Conservation (phyloP, 2,113 vertebrate genomes). For the Indicator indicator region DNA sequence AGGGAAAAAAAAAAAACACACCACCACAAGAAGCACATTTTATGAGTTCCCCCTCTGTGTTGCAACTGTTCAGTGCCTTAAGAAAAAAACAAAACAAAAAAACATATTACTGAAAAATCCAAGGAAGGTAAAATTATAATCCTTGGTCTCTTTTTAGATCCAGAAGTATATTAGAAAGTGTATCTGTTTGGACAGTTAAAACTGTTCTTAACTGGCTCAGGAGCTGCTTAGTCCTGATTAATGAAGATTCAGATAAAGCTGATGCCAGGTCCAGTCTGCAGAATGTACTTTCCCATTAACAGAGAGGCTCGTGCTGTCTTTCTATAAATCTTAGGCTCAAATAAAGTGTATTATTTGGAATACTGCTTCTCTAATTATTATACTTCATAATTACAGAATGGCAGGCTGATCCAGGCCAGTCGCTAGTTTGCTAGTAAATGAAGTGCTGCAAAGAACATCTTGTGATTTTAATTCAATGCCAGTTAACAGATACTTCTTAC, state of each 20-base stretch:
- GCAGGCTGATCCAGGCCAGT: constrained; percentile 17
- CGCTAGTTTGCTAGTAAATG: constrained; percentile 35
- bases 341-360: constrained; percentile 38
- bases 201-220: neutral
- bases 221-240: neutral
- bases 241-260: neutral
- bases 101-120: neutral
- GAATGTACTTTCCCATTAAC: neutral
- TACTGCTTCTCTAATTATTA: constrained; percentile 33
- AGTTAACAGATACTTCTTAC: constrained; percentile 31
- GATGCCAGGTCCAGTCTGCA: neutral
- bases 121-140: neutral
- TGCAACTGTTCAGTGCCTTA: neutral
- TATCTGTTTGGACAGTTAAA: neutral
- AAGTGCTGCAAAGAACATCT: constrained; percentile 45
- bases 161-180: neutral
- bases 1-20: neutral
- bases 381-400: neutral
- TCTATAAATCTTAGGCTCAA: neutral
- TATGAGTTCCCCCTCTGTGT: neutral
- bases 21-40: too few species aligned
- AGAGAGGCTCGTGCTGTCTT: neutral
- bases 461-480: constrained; percentile 21
- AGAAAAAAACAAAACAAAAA: neutral
- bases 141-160: neutral